phyloP scores from a whole-genome alignment of 2,888 invertebrate genomes.

The Venusia cambrica region DNA sequence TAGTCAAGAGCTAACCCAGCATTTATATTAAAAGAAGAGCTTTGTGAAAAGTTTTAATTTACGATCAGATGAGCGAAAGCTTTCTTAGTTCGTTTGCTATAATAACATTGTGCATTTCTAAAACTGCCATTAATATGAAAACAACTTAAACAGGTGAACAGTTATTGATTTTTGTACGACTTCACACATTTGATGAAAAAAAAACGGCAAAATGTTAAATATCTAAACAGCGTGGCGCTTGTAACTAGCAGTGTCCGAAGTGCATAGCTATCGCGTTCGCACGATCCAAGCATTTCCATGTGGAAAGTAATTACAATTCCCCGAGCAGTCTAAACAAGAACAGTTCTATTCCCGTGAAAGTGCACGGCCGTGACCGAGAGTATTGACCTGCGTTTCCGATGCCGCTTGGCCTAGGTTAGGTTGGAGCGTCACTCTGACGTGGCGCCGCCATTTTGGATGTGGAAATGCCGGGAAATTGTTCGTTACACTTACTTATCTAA shows the following conservation, averaged over 20 bases:
- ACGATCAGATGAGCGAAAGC: too few species aligned
- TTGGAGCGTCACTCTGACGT: conserved; percentile 61
- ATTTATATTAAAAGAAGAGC: too few species aligned
- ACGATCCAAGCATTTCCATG: conserved; percentile 7
- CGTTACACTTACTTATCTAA: conserved; percentile 18
- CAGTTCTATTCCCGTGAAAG: conserved; percentile 68
- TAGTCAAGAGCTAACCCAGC: too few species aligned
- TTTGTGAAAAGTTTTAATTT: too few species aligned
- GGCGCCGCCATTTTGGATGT: conserved; percentile 46
- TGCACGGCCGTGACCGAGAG: conserved; percentile 72
- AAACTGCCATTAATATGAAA: too few species aligned
- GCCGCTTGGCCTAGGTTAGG: conserved; percentile 76
- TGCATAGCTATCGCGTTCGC: conserved; percentile 4
- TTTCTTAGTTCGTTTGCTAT: too few species aligned
- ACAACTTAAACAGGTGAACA: too few species aligned
- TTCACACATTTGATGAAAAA: too few species aligned
- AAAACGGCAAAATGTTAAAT: too few species aligned
- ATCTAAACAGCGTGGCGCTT: background rate
- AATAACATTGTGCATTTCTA: too few species aligned
- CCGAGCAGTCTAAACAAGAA: conserved; percentile 57
- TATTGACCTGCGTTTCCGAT: conserved; percentile 67
- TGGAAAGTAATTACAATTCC: conserved; percentile 56
- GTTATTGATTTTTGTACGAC: too few species aligned
- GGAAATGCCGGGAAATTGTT: conserved; percentile 44
- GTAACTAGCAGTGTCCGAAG: too few species aligned